Evolutionary conservation across 92 coral and sea anemone genomes (phyloP).

Genomic region (Palythoa caribaeorum): DNA sequence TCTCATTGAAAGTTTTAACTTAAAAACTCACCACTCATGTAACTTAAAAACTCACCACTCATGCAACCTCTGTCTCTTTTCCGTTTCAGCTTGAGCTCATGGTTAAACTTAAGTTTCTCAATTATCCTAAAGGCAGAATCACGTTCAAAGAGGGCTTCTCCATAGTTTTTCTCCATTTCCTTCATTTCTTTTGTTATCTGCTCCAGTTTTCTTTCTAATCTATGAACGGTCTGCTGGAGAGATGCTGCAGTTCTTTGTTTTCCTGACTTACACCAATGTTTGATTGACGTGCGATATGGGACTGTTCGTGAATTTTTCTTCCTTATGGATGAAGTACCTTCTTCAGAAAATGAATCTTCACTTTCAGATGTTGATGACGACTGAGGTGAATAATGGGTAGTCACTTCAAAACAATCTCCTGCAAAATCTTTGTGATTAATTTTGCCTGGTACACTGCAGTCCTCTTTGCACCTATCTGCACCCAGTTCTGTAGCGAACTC

Average conservation of each 20-base stretch:
- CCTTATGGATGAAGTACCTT: neutral
- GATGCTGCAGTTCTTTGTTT: neutral
- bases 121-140: neutral
- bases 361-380: neutral
- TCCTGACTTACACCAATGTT: neutral
- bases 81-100: slow-evolving; percentile 19
- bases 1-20: neutral
- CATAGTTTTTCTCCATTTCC: slow-evolving; percentile 24
- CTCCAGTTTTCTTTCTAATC: slow-evolving; percentile 3
- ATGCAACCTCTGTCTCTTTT: neutral
- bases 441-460: no score
- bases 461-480: neutral
- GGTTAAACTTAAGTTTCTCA: neutral
- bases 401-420: neutral
- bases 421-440: neutral
- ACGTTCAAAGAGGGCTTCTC: slow-evolving; percentile 33
- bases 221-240: neutral
- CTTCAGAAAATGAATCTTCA: neutral
- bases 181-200: neutral
- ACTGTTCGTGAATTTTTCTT: neutral
- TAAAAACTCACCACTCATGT: slow-evolving; percentile 16
- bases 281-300: neutral
- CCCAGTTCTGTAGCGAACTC: neutral
- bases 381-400: neutral
- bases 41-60: neutral